These are phyloP conservation scores for Sinocyclocheilus maitianheensis DNA, from an alignment of 2,113 vertebrate genomes.

Conservation along the genomic window DNA sequence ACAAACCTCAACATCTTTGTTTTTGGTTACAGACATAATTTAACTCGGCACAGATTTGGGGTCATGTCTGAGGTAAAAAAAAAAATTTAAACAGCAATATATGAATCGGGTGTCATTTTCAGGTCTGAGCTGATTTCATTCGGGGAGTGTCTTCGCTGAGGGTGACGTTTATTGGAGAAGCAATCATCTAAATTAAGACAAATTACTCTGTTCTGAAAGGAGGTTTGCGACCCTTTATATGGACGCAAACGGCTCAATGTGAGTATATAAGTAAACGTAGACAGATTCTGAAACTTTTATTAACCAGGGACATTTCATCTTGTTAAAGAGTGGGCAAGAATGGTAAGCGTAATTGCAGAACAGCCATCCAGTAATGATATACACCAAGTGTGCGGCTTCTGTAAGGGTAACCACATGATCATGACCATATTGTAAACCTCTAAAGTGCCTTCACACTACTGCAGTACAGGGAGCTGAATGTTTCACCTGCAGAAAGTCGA, in stretches of 20 bases:
- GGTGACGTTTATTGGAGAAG: constrained; percentile 20
- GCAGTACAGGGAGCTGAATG: constrained; percentile 38
- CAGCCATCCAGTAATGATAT: constrained; percentile 27
- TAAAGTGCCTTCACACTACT: constrained; percentile 18
- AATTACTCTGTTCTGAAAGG: constrained; percentile 16
- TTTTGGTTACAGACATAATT: constrained; percentile 35
- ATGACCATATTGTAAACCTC: constrained; percentile 30
- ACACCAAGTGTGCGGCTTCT: constrained; percentile 29
- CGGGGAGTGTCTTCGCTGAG: constrained; percentile 12
- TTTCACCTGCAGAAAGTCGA: constrained; percentile 48
- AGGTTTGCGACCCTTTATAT: constrained; percentile 22
- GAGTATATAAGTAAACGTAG: constrained; percentile 17
- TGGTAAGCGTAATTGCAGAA: constrained; percentile 37
- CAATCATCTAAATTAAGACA: constrained; percentile 37
- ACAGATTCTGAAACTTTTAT: constrained; percentile 33
- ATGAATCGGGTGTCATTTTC: background rate
- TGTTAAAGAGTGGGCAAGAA: background rate
- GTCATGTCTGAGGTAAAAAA: background rate
- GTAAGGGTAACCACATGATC: constrained; percentile 36
- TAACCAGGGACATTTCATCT: constrained; percentile 28
- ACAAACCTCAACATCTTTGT: constrained; percentile 28
- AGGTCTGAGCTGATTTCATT: background rate
- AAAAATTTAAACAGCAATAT: background rate
- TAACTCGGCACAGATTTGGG: background rate
- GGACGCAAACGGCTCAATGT: background rate